Percentiles rank a stretch among this genome's conserved stretches.
These are phyloP conservation scores for Neomicropteryx cornuta DNA, from an alignment of 1,140 invertebrate species.

Conservation along the genomic window DNA sequence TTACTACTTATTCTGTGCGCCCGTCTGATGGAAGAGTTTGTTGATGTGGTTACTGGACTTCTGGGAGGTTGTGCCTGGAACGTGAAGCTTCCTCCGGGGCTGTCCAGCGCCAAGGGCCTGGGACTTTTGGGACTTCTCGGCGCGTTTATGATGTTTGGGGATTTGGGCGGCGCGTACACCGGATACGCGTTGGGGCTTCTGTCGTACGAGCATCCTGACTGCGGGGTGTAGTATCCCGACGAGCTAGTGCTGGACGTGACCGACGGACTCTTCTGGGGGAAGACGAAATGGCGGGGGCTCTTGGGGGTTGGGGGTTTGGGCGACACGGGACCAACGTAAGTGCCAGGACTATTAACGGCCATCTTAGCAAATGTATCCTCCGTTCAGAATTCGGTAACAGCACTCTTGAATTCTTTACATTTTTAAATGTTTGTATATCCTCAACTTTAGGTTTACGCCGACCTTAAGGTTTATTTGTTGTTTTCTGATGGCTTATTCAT, in stretches of 20 bases:
- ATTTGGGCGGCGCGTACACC: slow-evolving; percentile 29
- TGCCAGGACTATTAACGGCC: slow-evolving; percentile 38
- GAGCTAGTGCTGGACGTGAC: slow-evolving; percentile 37
- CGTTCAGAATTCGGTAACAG: too few species aligned
- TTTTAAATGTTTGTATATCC: too few species aligned
- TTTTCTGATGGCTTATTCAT: too few species aligned
- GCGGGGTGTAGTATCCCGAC: slow-evolving; percentile 37
- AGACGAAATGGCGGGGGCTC: slow-evolving; percentile 36
- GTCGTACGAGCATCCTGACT: slow-evolving; percentile 37
- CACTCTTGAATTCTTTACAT: too few species aligned
- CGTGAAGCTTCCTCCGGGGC: slow-evolving; percentile 18
- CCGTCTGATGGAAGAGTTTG: slow-evolving; percentile 27
- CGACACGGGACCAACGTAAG: slow-evolving; percentile 31
- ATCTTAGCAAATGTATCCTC: too few species aligned
- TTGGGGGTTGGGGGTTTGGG: slow-evolving; percentile 38
- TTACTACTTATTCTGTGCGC: slow-evolving; percentile 32
- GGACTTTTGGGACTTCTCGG: slow-evolving; percentile 33
- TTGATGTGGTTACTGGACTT: slow-evolving; percentile 26
- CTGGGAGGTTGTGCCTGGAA: slow-evolving; percentile 20
- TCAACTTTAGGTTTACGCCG: too few species aligned
- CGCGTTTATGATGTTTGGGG: slow-evolving; percentile 30
- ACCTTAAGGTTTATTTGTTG: too few species aligned
- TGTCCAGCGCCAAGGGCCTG: slow-evolving; percentile 26
- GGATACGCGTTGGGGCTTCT: slow-evolving; percentile 20
- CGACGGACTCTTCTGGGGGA: slow-evolving; percentile 37